Evolutionary conservation across 35 echinoderm and acorn worm species (phyloP), one percentile per base, ranked within the genome.

Genomic region (Hemicentrotus pulcherrimus): DNA sequence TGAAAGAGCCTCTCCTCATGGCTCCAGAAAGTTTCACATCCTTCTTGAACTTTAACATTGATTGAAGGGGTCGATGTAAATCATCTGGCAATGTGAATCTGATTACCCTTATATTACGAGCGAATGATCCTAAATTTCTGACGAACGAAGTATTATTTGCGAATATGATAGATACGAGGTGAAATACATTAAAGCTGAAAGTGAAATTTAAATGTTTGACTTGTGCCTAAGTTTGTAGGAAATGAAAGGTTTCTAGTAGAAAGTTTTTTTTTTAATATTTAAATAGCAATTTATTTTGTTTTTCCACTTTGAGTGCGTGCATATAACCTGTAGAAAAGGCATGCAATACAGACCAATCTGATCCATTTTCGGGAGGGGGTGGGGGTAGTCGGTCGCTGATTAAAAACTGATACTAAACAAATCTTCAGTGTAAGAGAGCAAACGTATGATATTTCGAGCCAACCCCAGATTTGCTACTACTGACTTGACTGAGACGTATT

Each of bases 21-120:
- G 65, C 65, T 7, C 65, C 22, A 78, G 22, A 78, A 78, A 78
- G 65, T n/a, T 78, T 78, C 65, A 24, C 65, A 78, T 78, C 19
- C 65, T 8, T 22, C 65, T 78, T 78, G 65, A 78, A 78, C 65
- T 78, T 28, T 78, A 78, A 78, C 65, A 78, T 78, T 22, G 6
- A 78, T 78, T 78, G 65, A 78, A 78, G 65, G 65, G 65, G 65
- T 78, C 65, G 65, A 78, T 6, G 65, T 78, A 78, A 78, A 78
- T 78, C 65, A 78, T 78, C 18, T 6, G 19, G 65, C 65, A 78
- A 78, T n/a, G 65, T 28, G 28, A n/a, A 78, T 22, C n/a, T n/a
- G 28, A 78, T 78, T n/a, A 78, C 65, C 22, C 28, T n/a, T 78
- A n/a, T 28, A 2, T 78, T 78, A 28, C 65, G 61, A 28, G 61